Percentiles rank a stretch among this genome's conserved stretches.
These are phyloP conservation scores for Tetranychus cinnabarinus DNA, from an alignment of 1,140 invertebrate genomes.

Conservation along the genomic window DNA sequence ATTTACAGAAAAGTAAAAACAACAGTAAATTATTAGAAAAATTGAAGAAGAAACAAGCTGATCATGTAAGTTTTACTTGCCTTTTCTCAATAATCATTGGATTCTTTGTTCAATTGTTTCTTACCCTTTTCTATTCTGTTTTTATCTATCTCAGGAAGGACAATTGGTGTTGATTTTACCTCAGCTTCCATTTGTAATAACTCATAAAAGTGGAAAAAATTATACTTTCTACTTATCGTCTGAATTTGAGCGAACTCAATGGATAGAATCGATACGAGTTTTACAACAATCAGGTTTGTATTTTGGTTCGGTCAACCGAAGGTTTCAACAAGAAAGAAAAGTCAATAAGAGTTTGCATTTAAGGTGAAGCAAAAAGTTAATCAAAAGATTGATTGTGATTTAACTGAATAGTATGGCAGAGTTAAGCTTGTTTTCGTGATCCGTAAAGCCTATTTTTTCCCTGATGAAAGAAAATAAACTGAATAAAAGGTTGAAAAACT, in stretches of 20 bases:
- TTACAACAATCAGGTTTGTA: constrained; percentile 28
- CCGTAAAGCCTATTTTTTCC: not conserved
- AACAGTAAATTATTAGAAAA: constrained; percentile 31
- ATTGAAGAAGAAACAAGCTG: constrained; percentile 59
- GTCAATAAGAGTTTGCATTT: too few species aligned
- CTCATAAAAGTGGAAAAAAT: constrained; percentile 32
- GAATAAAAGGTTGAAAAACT: too few species aligned
- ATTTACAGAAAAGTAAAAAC: not conserved
- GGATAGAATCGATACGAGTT: constrained; percentile 68
- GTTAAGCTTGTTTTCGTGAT: not conserved
- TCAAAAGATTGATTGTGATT: too few species aligned
- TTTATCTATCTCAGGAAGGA: constrained; percentile 31
- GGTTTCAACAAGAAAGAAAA: too few species aligned
- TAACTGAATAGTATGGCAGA: too few species aligned
- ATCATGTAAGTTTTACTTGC: constrained; percentile 29
- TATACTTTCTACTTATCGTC: constrained; percentile 75
- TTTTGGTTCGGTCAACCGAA: not conserved
- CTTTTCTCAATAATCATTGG: not conserved
- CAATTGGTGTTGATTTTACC: constrained; percentile 69
- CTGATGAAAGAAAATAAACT: not conserved
- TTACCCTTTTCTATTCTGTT: constrained; percentile 9
- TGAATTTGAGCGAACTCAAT: constrained; percentile 74
- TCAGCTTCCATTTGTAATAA: constrained; percentile 53
- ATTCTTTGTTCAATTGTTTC: not conserved
- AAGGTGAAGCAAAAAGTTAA: too few species aligned